These are phyloP conservation scores for Leptura quadrifasciata DNA, from an alignment of 2,888 invertebrate species.

Conservation along the genomic window DNA sequence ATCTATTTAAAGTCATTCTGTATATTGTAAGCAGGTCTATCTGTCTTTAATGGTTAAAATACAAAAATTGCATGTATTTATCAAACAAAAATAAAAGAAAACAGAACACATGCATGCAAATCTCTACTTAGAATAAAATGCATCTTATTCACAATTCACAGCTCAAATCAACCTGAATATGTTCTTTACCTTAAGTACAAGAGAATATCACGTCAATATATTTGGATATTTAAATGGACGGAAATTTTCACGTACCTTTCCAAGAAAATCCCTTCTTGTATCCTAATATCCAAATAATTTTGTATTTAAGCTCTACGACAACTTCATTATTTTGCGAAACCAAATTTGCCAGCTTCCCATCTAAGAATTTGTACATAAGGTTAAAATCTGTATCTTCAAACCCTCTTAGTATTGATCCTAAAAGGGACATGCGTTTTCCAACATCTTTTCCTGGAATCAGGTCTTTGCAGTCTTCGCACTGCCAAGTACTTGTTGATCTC, in stretches of 20 bases:
- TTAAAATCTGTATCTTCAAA: slow-evolving; percentile 75
- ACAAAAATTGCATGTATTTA: no score
- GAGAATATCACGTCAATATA: no score
- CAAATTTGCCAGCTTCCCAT: slow-evolving; percentile 75
- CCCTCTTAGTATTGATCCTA: slow-evolving; percentile 77
- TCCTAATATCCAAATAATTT: slow-evolving; percentile 79
- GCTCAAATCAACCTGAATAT: no score
- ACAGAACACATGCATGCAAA: no score
- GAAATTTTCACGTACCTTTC: slow-evolving; percentile 76
- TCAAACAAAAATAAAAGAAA: no score
- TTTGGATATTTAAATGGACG: no score
- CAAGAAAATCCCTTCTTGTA: slow-evolving; percentile 76
- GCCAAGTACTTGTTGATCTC: slow-evolving; percentile 76
- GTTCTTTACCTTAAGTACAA: no score
- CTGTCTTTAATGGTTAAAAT: no score
- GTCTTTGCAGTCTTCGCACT: slow-evolving; percentile 76
- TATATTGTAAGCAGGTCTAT: no score
- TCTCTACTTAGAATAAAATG: no score
- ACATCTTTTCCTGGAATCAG: slow-evolving; percentile 74
- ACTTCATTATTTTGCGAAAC: slow-evolving; percentile 79
- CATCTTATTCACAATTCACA: no score
- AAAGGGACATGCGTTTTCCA: slow-evolving; percentile 74
- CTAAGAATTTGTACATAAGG: slow-evolving; percentile 77
- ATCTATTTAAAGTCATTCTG: no score
- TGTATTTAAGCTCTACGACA: slow-evolving; percentile 79